Evolutionary conservation across 2,113 vertebrate genomes (phyloP), one percentile per base, ranked within the genome.

Genomic region (Mola mola): DNA sequence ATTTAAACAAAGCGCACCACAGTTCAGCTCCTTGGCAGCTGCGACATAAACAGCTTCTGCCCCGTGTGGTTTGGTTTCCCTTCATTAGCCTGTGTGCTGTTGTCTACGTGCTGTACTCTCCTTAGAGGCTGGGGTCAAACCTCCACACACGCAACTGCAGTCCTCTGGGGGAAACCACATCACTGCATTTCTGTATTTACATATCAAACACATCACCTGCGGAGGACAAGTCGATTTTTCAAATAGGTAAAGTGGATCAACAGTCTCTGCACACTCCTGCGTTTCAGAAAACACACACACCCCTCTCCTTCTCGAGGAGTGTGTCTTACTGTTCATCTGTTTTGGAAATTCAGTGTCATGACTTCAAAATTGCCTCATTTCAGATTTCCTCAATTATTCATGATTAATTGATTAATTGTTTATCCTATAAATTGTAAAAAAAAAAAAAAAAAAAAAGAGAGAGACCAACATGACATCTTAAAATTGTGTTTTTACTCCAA

Each of bases 131-230:
- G 7, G 12, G 67, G 57, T 62, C 61, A 68, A 73, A 71, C 65
- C 70, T 62, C 66, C 36, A 48, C 63, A 60, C 47, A 16, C 42
- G 12, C 33, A 9, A 38, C 21, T n/a, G 19, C 0, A 0, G 31
- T 66, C 66, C 15, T 21, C 55, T 5, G 52, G 42, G 53, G 46
- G 17, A 51, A 64, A 74, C 58, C 44, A 24, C 28, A 43, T 42
- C 40, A 8, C 59, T 20, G 60, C 63, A 46, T 60, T 63, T 55
- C 31, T 66, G 40, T 63, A 79, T 83, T 83, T 72, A 72, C 71
- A 84, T 31, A 66, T 81, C 44, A 75, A 69, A 70, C 24, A 26
- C 64, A 34, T 78, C 67, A 67, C 67, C 73, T 26, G 59, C 19
- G 53, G 56, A 68, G 13, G 44, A 70, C 44, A 15, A 34, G 56